Evolutionary conservation across 1,140 invertebrate species (phyloP), one percentile per base, ranked within the genome.

Genomic region (Drosophila nannoptera): DNA sequence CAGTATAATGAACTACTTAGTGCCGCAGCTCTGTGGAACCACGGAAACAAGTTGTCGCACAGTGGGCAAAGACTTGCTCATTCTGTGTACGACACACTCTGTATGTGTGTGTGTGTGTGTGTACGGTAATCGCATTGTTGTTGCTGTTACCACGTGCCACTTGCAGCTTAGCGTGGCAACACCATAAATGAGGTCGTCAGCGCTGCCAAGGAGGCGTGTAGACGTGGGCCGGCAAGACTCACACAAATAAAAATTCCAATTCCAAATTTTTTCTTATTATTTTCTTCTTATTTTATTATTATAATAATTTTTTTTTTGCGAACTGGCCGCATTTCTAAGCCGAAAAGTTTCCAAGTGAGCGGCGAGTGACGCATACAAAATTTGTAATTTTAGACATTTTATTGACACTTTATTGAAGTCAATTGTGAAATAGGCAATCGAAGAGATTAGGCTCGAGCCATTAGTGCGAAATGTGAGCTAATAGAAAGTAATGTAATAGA

Each of bases 1-100:
- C 75, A 68, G 72, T 70, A 75, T 82, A 78, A 87, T 87, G 82
- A 82, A 87, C 82, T 78, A 82, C 75, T 83, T 82, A 78, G 59
- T 78, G 61, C 49, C 62, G 32, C 40, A 56, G 46, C 14, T n/a
- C 40, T n/a, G 33, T 43, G 12, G 50, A 7, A 46, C 48, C 59
- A 76, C 38, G 54, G 60, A 73, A 73, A 73, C 71, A 74, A 81
- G 73, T 70, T 61, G 77, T 74, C 65, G 69, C 52, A 66, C 61
- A 66, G 61, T 65, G 59, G 68, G 42, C 60, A 67, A 52, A 55
- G 12, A 48, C n/a, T 42, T 40, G 31, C 16, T 50, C 22, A 36
- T 54, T 35, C 7, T 53, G 32, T 53, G 45, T 40, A 22, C 16
- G 7, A 2, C 0, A 32, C 4, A 33, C 5, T 7, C 35, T 2